Base-by-base conservation (phyloP, 2,113 vertebrate species). In the zebrafish (Danio rerio) region DNA sequence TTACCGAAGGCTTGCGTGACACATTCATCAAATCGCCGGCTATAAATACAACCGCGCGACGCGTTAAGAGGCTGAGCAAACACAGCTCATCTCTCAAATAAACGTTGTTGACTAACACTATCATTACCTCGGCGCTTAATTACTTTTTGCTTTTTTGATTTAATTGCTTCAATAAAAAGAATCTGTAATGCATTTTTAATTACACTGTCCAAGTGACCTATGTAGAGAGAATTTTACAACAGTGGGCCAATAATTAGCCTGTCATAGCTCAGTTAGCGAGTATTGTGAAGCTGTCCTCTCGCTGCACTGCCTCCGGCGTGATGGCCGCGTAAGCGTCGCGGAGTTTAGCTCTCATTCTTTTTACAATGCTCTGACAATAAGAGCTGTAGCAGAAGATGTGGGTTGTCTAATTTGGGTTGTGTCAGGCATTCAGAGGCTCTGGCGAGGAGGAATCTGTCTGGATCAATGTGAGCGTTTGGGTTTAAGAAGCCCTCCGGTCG, bases 171-270 rank as follows among this genome's bases (percentile, higher is more conserved):
- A 96, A 97, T 96, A 96, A 96, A 98, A 96, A 95, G 95, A 94
- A 95, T 95, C 95, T 96, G 96, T 97, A 97, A 97, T 95, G 95
- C 95, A 96, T 96, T 98, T 98, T 97, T 98, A 98, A 98, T 98
- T 98, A 97, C 94, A 96, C 95, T 96, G 97, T 95, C 93, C 93
- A 93, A 94, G 92, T 97, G 97, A 98, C 97, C 97, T 98, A 95
- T 97, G 96, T 94, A 95, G 95, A 96, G 95, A 94, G 94, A 92
- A 94, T 96, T 97, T 98, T 95, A 96, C 97, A 97, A 97, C 95
- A 95, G 95, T 94, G 92, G 92, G 93, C 92, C 94, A 94, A 95
- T 99, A 98, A 98, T 98, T 97, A 98, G 95, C 95, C 95, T 96
- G 96, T 97, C 96, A 96, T 91, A 94, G 95, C 96, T 96, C 95